Conservation (phyloP, 2,888 invertebrate species). For the Clanis bilineata region DNA sequence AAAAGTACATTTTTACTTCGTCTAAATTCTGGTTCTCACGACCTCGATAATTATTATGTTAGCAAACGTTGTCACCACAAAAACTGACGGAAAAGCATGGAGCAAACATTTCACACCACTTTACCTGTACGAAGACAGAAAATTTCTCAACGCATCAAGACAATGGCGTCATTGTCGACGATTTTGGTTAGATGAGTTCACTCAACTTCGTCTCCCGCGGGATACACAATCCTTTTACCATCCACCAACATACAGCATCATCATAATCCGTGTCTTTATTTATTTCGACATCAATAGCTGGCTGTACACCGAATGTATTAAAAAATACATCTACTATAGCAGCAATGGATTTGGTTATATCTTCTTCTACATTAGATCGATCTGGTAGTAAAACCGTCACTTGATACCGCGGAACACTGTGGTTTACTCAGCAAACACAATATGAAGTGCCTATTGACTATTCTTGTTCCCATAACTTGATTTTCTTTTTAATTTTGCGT, state of each 20-base stretch:
- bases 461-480: conserved; percentile 68
- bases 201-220: conserved; percentile 74
- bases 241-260: conserved; percentile 34
- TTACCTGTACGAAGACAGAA: conserved; percentile 54
- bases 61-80: conserved; percentile 15
- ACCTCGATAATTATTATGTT: conserved; percentile 3
- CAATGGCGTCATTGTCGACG: conserved; percentile 69
- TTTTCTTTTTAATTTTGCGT: conserved; percentile 72
- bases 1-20: background rate
- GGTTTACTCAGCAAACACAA: conserved; percentile 78
- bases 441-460: conserved; percentile 81
- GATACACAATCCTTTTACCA: conserved; percentile 60
- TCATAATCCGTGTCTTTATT: background rate
- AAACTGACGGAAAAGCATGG: conserved; percentile 17
- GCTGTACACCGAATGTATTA: conserved; percentile 15
- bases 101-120: conserved; percentile 19
- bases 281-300: conserved; percentile 40
- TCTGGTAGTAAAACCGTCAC: conserved; percentile 52
- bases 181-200: conserved; percentile 77
- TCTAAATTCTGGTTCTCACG: background rate
- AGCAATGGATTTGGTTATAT: conserved; percentile 35
- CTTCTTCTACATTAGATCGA: background rate
- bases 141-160: conserved; percentile 56
- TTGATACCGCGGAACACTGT: conserved; percentile 70
- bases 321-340: background rate